Conservation (phyloP, 2,113 vertebrate genomes). For the Jacana jacana region DNA sequence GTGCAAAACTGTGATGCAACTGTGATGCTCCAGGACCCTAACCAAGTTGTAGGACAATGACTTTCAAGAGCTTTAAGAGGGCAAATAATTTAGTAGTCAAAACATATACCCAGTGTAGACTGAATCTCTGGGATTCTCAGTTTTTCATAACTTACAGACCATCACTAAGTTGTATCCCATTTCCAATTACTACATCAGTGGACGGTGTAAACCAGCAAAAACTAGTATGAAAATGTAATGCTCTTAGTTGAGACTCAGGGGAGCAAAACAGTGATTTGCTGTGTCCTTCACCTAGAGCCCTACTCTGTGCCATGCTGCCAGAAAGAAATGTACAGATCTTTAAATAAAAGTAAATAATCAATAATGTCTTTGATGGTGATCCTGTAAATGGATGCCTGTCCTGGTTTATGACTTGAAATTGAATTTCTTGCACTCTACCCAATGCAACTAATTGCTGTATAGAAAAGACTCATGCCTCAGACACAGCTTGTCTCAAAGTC, state of each 20-base stretch:
- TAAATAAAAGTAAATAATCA: conserved; percentile 29
- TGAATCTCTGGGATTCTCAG: neutral
- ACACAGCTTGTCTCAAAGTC: neutral
- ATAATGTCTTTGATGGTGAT: neutral
- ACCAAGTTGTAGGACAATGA: neutral
- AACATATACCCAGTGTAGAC: neutral
- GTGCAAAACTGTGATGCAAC: neutral
- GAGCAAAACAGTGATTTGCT: neutral
- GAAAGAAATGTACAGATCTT: neutral
- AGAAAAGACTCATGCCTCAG: neutral
- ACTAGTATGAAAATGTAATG: neutral
- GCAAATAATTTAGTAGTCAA: neutral
- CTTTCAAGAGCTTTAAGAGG: neutral
- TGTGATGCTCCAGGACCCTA: neutral
- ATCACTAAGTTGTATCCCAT: neutral
- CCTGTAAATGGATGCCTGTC: conserved; percentile 4
- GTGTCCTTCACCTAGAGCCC: neutral
- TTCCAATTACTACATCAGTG: neutral
- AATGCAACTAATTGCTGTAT: neutral
- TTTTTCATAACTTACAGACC: neutral
- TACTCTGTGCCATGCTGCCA: neutral
- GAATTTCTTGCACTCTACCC: neutral
- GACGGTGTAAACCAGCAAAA: neutral
- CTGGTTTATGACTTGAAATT: conserved; percentile 26
- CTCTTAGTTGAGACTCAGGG: neutral